Evolutionary conservation across 2,888 invertebrate species (phyloP), one percentile per base, ranked within the genome.

Genomic region (Trichopria drosophilae): DNA sequence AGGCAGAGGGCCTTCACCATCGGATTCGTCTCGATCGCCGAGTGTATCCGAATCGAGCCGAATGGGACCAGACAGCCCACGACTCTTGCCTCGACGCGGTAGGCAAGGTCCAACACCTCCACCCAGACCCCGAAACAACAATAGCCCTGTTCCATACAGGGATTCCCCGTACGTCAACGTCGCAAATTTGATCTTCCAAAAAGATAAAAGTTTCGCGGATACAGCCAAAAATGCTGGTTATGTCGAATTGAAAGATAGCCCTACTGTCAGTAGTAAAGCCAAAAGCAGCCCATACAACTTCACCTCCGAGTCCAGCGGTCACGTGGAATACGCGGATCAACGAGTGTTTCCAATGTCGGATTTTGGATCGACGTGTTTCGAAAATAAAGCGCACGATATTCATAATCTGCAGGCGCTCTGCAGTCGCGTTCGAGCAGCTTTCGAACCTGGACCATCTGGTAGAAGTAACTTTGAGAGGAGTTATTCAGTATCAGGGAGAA

Each of bases 11-110:
- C 51, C 59, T 77, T 50, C 5, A 75, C 79, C 54, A 44, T 56
- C 5, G 49, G 54, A 51, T 43, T 41, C 24, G 24, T 13, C 60
- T 59, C 42, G 62, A 52, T 24, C 24, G 23, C 35, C 43, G 34
- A n/a, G 35, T 45, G 34, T 36, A 42, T 37, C 45, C 49, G 37
- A 54, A 9, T 64, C 55, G 20, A 50, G 54, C 45, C 58, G 59
- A n/a, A 78, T 78, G 43, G 79, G 79, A 35, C 86, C 87, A 39
- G 87, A 84, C 66, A 88, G 88, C 68, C 88, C 88, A 18, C 80
- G 87, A 53, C 77, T 88, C 57, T 70, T 87, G 79, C 84, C 84
- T 39, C 79, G 83, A 50, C 68, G 75, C 20, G 60, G 67, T 12
- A 67, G 75, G 59, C 80, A 61, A 75, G 78, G 53, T 64, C 79